Base-by-base conservation (phyloP, 1,140 invertebrate genomes). In the Kradibia gibbosae region DNA sequence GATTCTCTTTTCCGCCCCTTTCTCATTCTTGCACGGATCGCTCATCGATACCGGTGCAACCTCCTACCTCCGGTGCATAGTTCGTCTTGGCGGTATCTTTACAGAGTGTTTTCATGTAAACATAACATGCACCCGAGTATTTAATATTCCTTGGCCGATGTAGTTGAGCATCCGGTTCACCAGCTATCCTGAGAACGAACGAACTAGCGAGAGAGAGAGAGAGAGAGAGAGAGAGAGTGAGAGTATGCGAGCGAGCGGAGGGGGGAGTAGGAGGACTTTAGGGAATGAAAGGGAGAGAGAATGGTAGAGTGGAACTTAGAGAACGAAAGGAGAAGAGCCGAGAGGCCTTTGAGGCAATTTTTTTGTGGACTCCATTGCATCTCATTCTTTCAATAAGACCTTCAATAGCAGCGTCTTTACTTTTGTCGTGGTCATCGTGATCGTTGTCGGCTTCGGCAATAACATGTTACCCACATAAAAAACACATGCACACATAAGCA, bases 131-230 rank as follows among this genome's bases (percentile, higher is more conserved):
- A 82, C 81, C 55, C 78, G 82, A 84, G 79, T 86, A 85, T 88
- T 89, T 89, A 88, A 87, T 90, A 90, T 90, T 89, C 89, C 85
- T 82, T 80, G 83, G 86, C 85, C 88, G 88, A 86, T 86, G 85
- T 87, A 86, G 78, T 53, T 60, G 67, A 85, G 86, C 87, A 89
- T 90, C 88, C 88, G 89, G 89, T 88, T 87, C 86, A 86, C 83
- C 82, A 85, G 82, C 85, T 84, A 86, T 83, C 78, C 83, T 34
- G n/a, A 81, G 3, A 34, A 31, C 84, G 62, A 67, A 62, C 25
- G 4, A 1, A 25, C 15, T 3, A 31, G 60, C 60, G 53, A 57
- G 53, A 25, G 53, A 20, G 22, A 20, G n/a, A 20, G n/a, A 5
- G 4, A 57, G 53, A 25, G 65, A 70, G 36, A 42, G 65, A 70